Evolutionary conservation across 2,888 invertebrate genomes (phyloP).

Genomic region (Pollenia labialis): DNA sequence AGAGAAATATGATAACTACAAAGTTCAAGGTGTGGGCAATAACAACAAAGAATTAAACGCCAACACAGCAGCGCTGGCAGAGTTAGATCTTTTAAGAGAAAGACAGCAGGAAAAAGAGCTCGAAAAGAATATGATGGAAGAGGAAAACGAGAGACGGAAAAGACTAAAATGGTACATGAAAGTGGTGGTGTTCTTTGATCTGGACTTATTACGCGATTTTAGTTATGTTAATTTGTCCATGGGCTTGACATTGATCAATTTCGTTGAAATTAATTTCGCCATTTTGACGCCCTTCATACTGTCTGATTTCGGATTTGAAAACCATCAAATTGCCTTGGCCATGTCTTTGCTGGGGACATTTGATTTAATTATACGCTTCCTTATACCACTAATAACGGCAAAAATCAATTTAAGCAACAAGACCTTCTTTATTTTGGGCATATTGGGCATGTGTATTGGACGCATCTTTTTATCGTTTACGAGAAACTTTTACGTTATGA

Average conservation of each 20-base stretch:
- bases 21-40: constrained; percentile 36
- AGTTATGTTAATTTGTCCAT: constrained; percentile 89
- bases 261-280: constrained; percentile 90
- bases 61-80: constrained; percentile 2
- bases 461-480: constrained; percentile 86
- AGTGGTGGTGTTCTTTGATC: constrained; percentile 88
- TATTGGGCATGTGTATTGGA: constrained; percentile 88
- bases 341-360: constrained; percentile 89
- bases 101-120: constrained; percentile 13
- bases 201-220: constrained; percentile 88
- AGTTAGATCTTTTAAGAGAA: constrained; percentile 48
- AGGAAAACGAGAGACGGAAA: constrained; percentile 78
- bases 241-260: constrained; percentile 89
- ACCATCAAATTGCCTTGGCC: constrained; percentile 86
- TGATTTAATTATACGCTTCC: constrained; percentile 88
- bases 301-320: constrained; percentile 86
- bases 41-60: constrained; percentile 50
- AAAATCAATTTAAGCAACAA: constrained; percentile 89
- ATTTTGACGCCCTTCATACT: constrained; percentile 90
- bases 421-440: constrained; percentile 88
- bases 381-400: constrained; percentile 88
- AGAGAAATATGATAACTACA: constrained; percentile 1
- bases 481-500: constrained; percentile 85
- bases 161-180: constrained; percentile 86
- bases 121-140: constrained; percentile 75